These are phyloP conservation scores for Latrodectus geometricus DNA, from an alignment of 1,140 invertebrate genomes.

Conservation along the genomic window DNA sequence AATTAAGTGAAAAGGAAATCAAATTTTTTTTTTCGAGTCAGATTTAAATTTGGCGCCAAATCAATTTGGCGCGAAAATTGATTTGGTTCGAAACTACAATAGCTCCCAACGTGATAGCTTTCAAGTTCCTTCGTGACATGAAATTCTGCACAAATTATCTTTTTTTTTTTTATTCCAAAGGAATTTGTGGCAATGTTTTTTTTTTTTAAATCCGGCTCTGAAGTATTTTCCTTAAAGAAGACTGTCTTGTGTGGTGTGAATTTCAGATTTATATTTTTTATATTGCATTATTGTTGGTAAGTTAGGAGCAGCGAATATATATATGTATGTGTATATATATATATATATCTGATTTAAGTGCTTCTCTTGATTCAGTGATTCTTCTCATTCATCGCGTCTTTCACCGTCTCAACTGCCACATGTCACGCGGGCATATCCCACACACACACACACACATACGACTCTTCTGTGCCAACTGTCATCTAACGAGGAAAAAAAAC, in stretches of 20 bases:
- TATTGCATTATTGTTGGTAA: conserved; percentile 42
- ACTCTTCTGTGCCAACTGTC: neutral
- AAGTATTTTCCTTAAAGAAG: neutral
- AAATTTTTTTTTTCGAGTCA: too few relatives aligned
- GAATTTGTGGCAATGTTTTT: neutral
- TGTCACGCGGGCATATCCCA: neutral
- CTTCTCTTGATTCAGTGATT: conserved; percentile 41
- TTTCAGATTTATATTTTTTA: conserved; percentile 61
- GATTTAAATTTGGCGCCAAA: too few relatives aligned
- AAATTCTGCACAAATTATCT: neutral
- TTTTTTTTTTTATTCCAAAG: neutral
- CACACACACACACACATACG: neutral
- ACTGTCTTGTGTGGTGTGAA: conserved; percentile 48
- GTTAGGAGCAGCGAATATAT: conserved; percentile 9
- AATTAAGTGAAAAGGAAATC: too few relatives aligned
- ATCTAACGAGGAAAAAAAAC: neutral
- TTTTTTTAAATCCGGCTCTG: conserved; percentile 2
- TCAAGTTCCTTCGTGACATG: too few relatives aligned
- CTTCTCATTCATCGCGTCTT: conserved; percentile 21
- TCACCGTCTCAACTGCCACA: conserved; percentile 10
- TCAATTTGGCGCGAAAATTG: too few relatives aligned
- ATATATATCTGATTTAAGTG: conserved; percentile 36
- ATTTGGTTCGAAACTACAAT: too few relatives aligned
- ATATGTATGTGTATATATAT: neutral
- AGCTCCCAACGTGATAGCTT: too few relatives aligned